A percentile compares a stretch with the other conserved stretches of the same genome.
Evolutionary conservation across 2,113 vertebrate genomes (phyloP).

Genomic region (Pica pica): DNA sequence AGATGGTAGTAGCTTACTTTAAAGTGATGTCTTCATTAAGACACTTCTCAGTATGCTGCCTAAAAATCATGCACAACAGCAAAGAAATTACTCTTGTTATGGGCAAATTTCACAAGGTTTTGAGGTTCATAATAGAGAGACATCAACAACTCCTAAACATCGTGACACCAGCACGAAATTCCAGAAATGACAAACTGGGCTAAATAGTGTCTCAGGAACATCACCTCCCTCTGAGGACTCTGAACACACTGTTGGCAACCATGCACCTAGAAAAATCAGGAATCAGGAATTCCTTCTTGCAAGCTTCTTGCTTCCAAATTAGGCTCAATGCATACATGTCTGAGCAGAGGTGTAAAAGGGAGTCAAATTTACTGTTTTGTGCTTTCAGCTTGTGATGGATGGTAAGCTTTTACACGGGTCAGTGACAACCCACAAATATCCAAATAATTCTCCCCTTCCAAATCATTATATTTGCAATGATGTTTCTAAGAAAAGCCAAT

Average conservation of each 20-base stretch:
- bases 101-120: neutral
- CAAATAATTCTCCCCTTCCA: neutral
- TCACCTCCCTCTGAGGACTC: neutral
- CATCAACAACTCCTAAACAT: neutral
- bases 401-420: neutral
- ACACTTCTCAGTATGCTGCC: neutral
- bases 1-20: constrained; percentile 31
- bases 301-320: neutral
- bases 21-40: constrained; percentile 49
- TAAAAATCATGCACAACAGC: neutral
- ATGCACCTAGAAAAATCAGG: neutral
- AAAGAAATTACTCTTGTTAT: neutral
- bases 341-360: neutral
- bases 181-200: neutral
- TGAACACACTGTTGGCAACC: neutral
- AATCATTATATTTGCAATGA: neutral
- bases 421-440: neutral
- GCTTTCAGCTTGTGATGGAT: neutral
- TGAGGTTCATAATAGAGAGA: neutral
- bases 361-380: neutral
- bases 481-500: neutral
- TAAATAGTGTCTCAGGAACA: neutral
- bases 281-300: neutral
- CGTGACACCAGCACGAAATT: neutral
- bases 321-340: neutral